Percentiles rank a stretch among this genome's conserved stretches.
Conservation (phyloP, 2,888 invertebrate genomes). For the Gymnoscelis rufifasciata region DNA sequence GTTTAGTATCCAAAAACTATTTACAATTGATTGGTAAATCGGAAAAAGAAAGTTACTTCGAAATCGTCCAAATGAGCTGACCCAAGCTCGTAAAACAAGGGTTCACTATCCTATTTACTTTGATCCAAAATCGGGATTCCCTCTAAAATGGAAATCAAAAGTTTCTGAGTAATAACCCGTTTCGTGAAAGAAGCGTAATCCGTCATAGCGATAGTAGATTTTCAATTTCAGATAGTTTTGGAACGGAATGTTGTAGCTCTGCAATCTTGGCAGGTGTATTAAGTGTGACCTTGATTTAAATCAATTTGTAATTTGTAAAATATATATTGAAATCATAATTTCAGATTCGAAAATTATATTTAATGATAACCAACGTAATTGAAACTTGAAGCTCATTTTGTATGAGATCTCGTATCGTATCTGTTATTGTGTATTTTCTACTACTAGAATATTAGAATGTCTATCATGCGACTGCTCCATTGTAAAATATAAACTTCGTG, state of each 20-base stretch:
- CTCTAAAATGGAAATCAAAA: conserved; percentile 19
- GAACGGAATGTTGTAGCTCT: neutral
- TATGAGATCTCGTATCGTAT: no score
- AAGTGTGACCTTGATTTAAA: no score
- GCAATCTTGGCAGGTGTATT: no score
- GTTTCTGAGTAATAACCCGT: conserved; percentile 14
- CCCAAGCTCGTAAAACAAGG: conserved; percentile 21
- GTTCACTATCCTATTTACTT: conserved; percentile 21
- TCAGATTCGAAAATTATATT: no score
- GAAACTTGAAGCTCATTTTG: no score
- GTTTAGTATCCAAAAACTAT: conserved; percentile 15
- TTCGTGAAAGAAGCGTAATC: conserved; percentile 5
- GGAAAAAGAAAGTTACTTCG: conserved; percentile 15
- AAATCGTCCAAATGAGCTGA: conserved; percentile 19
- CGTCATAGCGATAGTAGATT: neutral
- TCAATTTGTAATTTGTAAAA: no score
- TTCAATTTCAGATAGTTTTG: conserved; percentile 3
- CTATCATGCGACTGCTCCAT: no score
- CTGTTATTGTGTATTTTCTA: no score
- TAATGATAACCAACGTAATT: no score
- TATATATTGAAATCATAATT: no score
- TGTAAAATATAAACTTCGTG: no score
- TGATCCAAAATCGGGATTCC: conserved; percentile 17
- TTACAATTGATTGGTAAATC: conserved; percentile 15
- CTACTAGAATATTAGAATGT: no score